Base-by-base conservation (phyloP, 2,797 vertebrate genomes). In the Staurois parvus region DNA sequence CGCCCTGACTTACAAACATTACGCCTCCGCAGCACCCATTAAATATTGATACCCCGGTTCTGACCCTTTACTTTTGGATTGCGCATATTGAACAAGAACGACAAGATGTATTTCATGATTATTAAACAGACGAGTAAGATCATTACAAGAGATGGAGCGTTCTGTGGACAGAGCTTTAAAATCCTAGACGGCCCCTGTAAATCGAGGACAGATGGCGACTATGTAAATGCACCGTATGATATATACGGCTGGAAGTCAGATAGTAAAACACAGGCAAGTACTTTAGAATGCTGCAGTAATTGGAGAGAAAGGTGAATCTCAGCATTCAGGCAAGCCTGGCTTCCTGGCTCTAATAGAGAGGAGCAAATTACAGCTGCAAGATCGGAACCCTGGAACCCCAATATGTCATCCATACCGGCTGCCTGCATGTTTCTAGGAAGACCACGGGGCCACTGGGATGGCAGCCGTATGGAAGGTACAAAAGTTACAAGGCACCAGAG, bases 141-240 rank as follows among this genome's bases (percentile, higher is more conserved):
- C 24, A 64, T 64, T 64, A 24, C 59, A 24, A 26, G 59, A 64
- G 59, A 64, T 26, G n/a, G 59, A 64, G 59, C 9, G 37, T 67
- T 69, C 34, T 1, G 24, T n/a, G 29, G 77, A 15, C 40, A n/a
- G 26, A n/a, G 40, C 77, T 32, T 45, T 52, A 79, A 69, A 48
- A 52, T 29, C 9, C 66, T n/a, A 69, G 68, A 79, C 40, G 29
- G 19, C 21, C 0, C 28, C 28, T 68, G 64, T 52, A 68, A 79
- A 79, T 68, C 64, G 48, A 79, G 77, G 77, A 79, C 77, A 69
- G 77, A 68, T 69, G 77, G 77, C 68, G 30, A 52, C 62, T 79
- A 69, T 79, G 66, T 79, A 68, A 69, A 69, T 79, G 66, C 45
- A 21, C 19, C 4, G 37, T 24, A 69, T 69, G 77, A 79, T 79